Evolutionary conservation across 2,797 vertebrate species (phyloP).

Genomic region (Cirrhinus molitorella): DNA sequence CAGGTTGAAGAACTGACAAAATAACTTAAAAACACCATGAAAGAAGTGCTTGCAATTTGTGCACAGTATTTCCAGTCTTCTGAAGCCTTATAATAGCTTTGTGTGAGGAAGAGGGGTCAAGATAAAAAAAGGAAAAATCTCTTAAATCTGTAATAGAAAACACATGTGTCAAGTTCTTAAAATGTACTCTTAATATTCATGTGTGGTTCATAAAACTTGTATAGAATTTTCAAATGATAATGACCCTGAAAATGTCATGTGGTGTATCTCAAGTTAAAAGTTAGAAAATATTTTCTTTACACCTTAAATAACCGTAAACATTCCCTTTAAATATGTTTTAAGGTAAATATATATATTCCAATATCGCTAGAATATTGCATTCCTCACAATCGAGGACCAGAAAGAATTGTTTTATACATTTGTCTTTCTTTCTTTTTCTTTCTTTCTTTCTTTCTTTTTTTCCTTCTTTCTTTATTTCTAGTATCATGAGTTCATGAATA

Average conservation of each 20-base stretch:
- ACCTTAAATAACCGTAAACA: too few species aligned
- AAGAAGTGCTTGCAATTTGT: neutral
- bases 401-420: too few species aligned
- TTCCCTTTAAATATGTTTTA: neutral
- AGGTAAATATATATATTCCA: neutral
- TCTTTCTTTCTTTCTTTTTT: too few species aligned
- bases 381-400: too few species aligned
- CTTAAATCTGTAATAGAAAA: too few species aligned
- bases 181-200: neutral
- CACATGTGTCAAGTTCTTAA: neutral
- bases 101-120: too few species aligned
- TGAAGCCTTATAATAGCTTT: neutral
- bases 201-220: neutral
- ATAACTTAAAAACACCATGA: neutral
- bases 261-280: neutral
- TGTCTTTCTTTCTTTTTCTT: too few species aligned
- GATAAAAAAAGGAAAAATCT: too few species aligned
- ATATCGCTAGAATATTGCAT: too few species aligned
- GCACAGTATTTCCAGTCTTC: neutral
- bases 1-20: neutral
- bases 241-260: neutral
- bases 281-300: neutral
- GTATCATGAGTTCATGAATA: neutral
- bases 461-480: neutral
- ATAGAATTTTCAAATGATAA: neutral